Percentiles rank a stretch among this genome's conserved stretches.
phyloP scores from a whole-genome alignment of 2,888 invertebrate species.

The Gandaritis pyraliata region DNA sequence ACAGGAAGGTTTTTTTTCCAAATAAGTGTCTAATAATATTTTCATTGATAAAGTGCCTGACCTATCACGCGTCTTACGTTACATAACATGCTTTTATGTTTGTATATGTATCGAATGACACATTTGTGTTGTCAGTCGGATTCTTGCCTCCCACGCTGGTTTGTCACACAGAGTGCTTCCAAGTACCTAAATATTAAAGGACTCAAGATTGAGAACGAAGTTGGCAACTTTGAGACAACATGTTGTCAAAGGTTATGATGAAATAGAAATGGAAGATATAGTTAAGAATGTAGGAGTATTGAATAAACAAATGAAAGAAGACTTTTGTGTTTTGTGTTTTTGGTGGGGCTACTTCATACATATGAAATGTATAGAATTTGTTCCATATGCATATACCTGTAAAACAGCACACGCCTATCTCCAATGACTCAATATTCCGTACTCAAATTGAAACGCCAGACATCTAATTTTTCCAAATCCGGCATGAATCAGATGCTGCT shows the following conservation, averaged over 20 bases:
- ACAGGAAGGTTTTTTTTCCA: too few species aligned
- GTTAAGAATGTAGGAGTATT: too few species aligned
- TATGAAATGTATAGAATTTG: too few species aligned
- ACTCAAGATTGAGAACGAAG: constrained; percentile 5
- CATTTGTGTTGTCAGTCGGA: constrained; percentile 25
- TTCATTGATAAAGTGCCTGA: too few species aligned
- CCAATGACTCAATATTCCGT: constrained; percentile 14
- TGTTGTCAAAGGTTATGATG: too few species aligned
- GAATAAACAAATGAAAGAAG: too few species aligned
- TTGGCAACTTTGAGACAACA: constrained; percentile 2
- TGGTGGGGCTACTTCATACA: too few species aligned
- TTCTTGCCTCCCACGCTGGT: constrained; percentile 43
- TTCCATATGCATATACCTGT: background rate
- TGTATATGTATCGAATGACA: constrained; percentile 15
- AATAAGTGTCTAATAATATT: too few species aligned
- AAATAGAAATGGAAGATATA: too few species aligned
- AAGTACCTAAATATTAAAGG: constrained; percentile 10
- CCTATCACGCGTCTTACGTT: too few species aligned
- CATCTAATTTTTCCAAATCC: constrained; percentile 19
- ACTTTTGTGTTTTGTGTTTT: too few species aligned
- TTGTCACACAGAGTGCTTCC: constrained; percentile 32
- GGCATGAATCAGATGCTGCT: constrained; percentile 19
- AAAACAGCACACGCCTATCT: background rate
- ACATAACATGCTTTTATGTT: too few species aligned
- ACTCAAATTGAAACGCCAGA: constrained; percentile 19